phyloP scores from a whole-genome alignment of 2,797 vertebrate species.

The Echeneis naucrates region DNA sequence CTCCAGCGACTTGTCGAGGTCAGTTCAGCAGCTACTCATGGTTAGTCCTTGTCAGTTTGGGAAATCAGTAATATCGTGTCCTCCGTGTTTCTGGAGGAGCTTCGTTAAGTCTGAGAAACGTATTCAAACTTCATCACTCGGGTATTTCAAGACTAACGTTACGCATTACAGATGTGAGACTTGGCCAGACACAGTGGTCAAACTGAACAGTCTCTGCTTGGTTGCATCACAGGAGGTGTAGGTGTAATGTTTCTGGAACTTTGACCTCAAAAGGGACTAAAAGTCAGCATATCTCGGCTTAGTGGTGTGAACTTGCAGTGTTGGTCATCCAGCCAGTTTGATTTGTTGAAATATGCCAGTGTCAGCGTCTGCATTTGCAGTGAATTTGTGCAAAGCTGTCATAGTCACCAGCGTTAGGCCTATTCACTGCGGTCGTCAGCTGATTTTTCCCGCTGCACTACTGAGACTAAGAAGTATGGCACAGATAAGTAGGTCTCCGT shows the following conservation, averaged over 20 bases:
- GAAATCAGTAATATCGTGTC: slow-evolving; percentile 23
- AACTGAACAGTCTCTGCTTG: background rate
- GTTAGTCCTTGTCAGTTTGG: slow-evolving; percentile 9
- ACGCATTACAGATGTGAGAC: background rate
- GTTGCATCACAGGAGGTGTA: background rate
- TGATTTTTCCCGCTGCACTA: no score
- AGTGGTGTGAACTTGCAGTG: background rate
- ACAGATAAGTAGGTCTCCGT: background rate
- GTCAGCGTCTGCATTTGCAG: no score
- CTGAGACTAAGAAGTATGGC: background rate
- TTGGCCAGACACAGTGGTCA: background rate
- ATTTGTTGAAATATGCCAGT: no score
- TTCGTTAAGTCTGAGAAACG: slow-evolving; percentile 20
- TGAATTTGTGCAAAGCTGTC: no score
- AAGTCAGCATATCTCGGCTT: background rate
- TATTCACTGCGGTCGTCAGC: no score
- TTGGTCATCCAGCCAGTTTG: no score
- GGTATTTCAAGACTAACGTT: background rate
- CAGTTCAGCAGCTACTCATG: slow-evolving; percentile 13
- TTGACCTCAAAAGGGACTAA: background rate
- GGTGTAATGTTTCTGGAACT: background rate
- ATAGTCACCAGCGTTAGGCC: no score
- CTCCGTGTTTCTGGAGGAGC: slow-evolving; percentile 12
- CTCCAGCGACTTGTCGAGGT: slow-evolving; percentile 28
- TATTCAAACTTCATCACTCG: background rate